Evolutionary conservation across 1,140 invertebrate species (phyloP).

Genomic region (Euglossa dilemma): DNA sequence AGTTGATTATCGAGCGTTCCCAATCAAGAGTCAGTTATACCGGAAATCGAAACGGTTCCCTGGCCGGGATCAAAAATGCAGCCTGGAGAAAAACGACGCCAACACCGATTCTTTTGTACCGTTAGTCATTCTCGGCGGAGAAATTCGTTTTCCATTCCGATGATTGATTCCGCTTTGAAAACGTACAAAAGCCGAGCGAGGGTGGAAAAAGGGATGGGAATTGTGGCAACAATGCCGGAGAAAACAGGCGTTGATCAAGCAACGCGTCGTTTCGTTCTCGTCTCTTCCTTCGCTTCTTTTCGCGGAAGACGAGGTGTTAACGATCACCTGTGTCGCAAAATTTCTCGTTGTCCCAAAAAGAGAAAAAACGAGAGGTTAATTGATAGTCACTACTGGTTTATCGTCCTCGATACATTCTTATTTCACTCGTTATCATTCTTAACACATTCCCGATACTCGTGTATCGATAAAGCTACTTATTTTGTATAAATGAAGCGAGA

Average conservation of each 20-base stretch:
- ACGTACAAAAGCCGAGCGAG: too few relatives aligned
- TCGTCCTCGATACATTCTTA: too few relatives aligned
- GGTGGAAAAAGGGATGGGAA: background rate
- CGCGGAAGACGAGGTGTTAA: too few relatives aligned
- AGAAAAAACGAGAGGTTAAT: too few relatives aligned
- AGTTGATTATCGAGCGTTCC: slow-evolving; percentile 32
- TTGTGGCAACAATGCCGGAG: background rate
- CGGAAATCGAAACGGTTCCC: slow-evolving; percentile 47
- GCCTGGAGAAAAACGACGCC: background rate
- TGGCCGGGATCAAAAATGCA: background rate
- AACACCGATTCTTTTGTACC: slow-evolving; percentile 35
- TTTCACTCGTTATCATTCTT: too few relatives aligned
- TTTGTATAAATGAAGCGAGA: too few relatives aligned
- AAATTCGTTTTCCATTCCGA: slow-evolving; percentile 50
- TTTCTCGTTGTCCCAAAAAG: background rate
- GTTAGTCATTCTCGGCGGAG: background rate
- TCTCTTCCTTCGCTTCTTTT: too few relatives aligned
- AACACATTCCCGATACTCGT: too few relatives aligned
- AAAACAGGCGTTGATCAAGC: background rate
- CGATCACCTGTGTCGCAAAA: background rate
- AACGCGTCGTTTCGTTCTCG: too few relatives aligned
- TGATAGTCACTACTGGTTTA: background rate
- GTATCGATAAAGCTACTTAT: too few relatives aligned
- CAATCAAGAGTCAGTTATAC: slow-evolving; percentile 24
- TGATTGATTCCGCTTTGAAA: slow-evolving; percentile 33